Evolutionary conservation across 2,888 invertebrate genomes (phyloP), one percentile per base, ranked within the genome.

Genomic region (Agrochola litura): DNA sequence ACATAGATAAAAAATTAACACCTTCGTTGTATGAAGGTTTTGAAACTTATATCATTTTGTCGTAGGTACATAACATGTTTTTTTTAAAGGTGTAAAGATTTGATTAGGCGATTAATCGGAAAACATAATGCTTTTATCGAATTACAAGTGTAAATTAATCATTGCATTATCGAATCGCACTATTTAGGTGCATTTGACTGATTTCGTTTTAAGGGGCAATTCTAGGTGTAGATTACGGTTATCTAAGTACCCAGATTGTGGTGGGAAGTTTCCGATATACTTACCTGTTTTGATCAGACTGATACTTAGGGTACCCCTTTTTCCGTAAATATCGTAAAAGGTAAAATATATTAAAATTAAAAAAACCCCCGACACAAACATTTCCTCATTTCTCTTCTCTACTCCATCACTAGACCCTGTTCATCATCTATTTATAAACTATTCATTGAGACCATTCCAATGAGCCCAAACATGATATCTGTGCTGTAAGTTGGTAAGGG

Each of bases 1-100:
- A 89, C 90, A 90, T 90, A 89, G 90, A 92, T 93, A 90, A 92
- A 90, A 89, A 94, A 94, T 95, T 95, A 95, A 92, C 95, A 94
- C 94, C 92, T 95, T 83, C 64, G 2, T 54, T 25, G 22, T 41
- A 49, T 16, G 79, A 88, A 88, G 85, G 86, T 65, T 82, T 56
- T 43, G 70, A 74, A 89, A 91, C 72, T 72, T 70, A 69, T n/a
- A 76, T 75, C n/a, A 52, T 73, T 76, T 76, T 80, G 84, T 81
- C 80, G 67, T 30, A 30, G 30, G 30, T 41, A 75, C 52, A 22
- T 49, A 70, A 65, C 52, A 41, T 12, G 61, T 89, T 81, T 80
- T 84, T 83, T 77, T 73, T 67, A n/a, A 73, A 73, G n/a, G 81
- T 86, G 73, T 76, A 61, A 82, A 81, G 56, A 69, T 86, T 85